Evolutionary conservation across 2,797 vertebrate genomes (phyloP).

Genomic region (Chrosomus eos): DNA sequence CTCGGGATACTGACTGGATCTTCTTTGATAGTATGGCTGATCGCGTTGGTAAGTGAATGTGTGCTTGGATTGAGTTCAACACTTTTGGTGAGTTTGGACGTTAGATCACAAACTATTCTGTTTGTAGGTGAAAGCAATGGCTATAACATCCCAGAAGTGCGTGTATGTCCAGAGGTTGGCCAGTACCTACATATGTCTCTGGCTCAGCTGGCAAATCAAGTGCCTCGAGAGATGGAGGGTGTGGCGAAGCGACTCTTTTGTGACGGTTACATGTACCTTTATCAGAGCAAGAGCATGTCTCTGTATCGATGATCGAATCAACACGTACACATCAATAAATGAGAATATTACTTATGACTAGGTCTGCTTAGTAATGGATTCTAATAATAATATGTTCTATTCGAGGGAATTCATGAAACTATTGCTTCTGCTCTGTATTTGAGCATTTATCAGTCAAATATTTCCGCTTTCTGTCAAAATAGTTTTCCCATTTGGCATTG

Average conservation of each 20-base stretch:
- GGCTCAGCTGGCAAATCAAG: constrained; percentile 77
- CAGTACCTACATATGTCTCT: constrained; percentile 81
- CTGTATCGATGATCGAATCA: constrained; percentile 81
- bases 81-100: not conserved
- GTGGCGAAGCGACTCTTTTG: constrained; percentile 91
- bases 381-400: not conserved
- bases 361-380: not conserved
- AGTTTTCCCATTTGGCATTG: not conserved
- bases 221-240: constrained; percentile 87
- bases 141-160: constrained; percentile 87
- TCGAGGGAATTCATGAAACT: not conserved
- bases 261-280: constrained; percentile 92
- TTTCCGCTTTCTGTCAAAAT: not conserved
- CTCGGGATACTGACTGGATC: constrained; percentile 82
- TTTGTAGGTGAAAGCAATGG: constrained; percentile 80
- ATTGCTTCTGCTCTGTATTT: not conserved
- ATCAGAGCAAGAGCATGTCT: constrained; percentile 84
- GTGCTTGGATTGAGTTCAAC: not conserved
- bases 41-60: constrained; percentile 77
- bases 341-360: constrained; percentile 2
- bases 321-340: not conserved
- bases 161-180: constrained; percentile 83
- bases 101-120: not conserved
- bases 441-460: constrained; percentile 2
- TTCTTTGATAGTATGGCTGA: constrained; percentile 96